Evolutionary conservation across 2,797 vertebrate species (phyloP), one percentile per base, ranked within the genome.

Genomic region (Melanotaenia boesemani): DNA sequence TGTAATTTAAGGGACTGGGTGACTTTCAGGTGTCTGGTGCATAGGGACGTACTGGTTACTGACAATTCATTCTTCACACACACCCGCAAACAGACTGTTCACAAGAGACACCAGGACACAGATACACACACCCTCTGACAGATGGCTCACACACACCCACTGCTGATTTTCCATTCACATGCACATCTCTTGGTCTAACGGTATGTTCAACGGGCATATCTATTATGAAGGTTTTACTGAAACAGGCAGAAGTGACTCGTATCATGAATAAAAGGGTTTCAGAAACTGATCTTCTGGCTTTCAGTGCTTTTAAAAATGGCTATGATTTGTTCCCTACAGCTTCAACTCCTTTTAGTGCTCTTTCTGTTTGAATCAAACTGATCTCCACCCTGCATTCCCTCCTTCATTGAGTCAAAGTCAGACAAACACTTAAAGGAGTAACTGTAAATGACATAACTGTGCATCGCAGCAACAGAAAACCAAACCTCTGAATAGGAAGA

Each of bases 141-240:
- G 84, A 91, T 89, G 81, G 88, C 74, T 88, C 70, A 63, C 83
- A 88, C 86, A 91, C 80, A 82, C 88, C 76, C 86, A 88, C 85
- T 28, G n/a, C 77, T 56, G 54, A 81, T 82, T 86, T 83, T 86
- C 72, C 63, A 85, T 88, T 82, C 77, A 82, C 77, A 70, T 74
- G 63, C 77, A 70, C 70, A 58, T 68, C 64, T 28, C 32, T 50
- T 26, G 39, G 74, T 72, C 70, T 74, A 80, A 83, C 75, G 72
- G 41, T 67, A 50, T 56, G 62, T 63, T 76, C 0, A 79, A 71
- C 59, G 16, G 46, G 71, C 60, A 54, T 28, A 67, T 46, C 65
- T 67, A 76, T 52, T 44, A 37, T 9, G 32, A 63, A 36, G 46
- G 22, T 65, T 77, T 80, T 69, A 79, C 2, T 70, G 48, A 61